Percentiles rank a stretch among this genome's conserved stretches.
These are phyloP conservation scores for Platycercus adscitus DNA, from an alignment of 2,113 vertebrate genomes.

Conservation along the genomic window DNA sequence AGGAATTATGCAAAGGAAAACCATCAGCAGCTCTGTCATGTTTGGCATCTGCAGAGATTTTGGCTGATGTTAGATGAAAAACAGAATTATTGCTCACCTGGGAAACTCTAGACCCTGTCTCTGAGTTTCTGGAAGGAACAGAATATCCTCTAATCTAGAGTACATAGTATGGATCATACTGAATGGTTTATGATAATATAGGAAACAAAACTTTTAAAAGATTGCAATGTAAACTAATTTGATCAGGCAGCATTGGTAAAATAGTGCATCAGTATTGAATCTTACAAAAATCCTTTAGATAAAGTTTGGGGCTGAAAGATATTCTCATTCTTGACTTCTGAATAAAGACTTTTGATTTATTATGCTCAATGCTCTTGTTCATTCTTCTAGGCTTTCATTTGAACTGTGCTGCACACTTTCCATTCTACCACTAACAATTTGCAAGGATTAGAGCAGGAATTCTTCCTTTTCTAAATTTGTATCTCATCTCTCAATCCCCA, in stretches of 20 bases:
- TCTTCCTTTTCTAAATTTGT: background rate
- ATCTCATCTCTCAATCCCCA: background rate
- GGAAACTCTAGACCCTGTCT: background rate
- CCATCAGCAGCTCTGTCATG: background rate
- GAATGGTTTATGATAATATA: background rate
- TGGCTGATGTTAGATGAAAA: background rate
- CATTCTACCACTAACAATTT: background rate
- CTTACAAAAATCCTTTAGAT: background rate
- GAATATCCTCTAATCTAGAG: background rate
- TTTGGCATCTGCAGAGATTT: background rate
- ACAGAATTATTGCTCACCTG: background rate
- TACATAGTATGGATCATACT: too few relatives aligned
- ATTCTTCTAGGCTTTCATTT: background rate
- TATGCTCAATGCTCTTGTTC: background rate
- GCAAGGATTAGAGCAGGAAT: background rate
- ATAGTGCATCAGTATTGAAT: background rate
- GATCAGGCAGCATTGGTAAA: background rate
- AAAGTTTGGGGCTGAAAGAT: background rate
- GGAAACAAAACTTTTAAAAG: background rate
- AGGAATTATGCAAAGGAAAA: background rate
- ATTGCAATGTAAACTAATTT: background rate
- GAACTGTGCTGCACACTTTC: background rate
- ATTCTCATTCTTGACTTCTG: background rate
- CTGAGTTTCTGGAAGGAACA: background rate
- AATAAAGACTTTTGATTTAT: background rate